Evolutionary conservation across 2,888 invertebrate genomes (phyloP).

Genomic region (Aphodius sticticus): DNA sequence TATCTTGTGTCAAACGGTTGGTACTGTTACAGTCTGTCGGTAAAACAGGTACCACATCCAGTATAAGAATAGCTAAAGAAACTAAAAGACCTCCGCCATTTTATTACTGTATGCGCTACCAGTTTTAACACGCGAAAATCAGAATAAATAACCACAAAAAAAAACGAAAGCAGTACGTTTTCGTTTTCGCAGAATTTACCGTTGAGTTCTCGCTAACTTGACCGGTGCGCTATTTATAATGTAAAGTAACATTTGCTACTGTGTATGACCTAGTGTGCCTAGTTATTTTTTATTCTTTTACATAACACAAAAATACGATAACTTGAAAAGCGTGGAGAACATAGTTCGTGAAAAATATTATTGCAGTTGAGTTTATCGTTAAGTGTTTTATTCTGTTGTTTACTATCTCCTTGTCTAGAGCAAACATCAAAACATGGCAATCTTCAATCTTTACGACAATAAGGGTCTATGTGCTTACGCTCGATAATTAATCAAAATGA

Average conservation of each 20-base stretch:
- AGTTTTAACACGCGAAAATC: constrained; percentile 18
- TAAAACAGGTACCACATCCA: too few species aligned
- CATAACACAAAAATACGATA: constrained; percentile 28
- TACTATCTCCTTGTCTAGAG: neutral
- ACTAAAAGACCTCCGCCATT: too few species aligned
- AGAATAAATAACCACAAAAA: constrained; percentile 29
- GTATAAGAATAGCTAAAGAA: too few species aligned
- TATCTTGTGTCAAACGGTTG: too few species aligned
- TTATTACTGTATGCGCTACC: neutral
- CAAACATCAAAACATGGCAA: constrained; percentile 25
- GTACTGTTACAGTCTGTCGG: too few species aligned
- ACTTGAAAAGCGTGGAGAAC: constrained; percentile 7
- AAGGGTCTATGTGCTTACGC: too few species aligned
- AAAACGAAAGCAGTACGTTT: constrained; percentile 26
- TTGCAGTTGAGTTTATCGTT: neutral
- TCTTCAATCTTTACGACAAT: neutral
- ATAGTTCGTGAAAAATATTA: constrained; percentile 22
- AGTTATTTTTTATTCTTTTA: constrained; percentile 42
- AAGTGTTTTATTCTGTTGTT: constrained; percentile 5
- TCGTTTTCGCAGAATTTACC: constrained; percentile 32
- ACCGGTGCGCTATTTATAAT: constrained; percentile 33
- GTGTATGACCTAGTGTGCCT: constrained; percentile 45
- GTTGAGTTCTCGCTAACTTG: constrained; percentile 34
- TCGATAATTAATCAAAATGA: too few species aligned
- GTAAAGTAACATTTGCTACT: constrained; percentile 39